A percentile compares a stretch with the other conserved stretches of the same genome.
phyloP scores from a whole-genome alignment of 2,113 vertebrate species.

The Oxyruncus cristatus region DNA sequence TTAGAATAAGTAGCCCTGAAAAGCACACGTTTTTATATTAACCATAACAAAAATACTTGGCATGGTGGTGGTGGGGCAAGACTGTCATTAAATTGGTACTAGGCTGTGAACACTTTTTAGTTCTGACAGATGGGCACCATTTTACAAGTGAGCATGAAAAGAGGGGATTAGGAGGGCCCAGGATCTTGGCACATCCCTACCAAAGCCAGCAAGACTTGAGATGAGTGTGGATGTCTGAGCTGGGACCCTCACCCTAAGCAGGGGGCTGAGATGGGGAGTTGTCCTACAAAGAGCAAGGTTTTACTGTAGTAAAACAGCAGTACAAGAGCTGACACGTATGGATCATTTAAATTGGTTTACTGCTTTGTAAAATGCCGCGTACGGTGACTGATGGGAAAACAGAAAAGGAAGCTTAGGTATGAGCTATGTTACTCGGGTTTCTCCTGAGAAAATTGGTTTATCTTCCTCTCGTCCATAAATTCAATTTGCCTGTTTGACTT shows the following conservation, averaged over 20 bases:
- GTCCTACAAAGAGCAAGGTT: background rate
- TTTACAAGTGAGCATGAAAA: background rate
- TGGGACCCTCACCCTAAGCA: accelerated
- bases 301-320: background rate
- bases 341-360: conserved; percentile 48
- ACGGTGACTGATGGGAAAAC: conserved; percentile 42
- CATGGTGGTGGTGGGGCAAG: background rate
- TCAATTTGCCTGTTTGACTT: conserved; percentile 85
- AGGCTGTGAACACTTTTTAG: background rate
- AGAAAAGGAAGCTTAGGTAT: conserved; percentile 53
- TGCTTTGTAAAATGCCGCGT: conserved; percentile 1
- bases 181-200: background rate
- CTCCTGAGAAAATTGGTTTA: conserved; percentile 83
- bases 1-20: background rate
- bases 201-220: background rate
- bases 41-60: background rate
- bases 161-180: background rate
- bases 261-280: background rate
- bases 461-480: conserved; percentile 83
- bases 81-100: background rate
- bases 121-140: accelerated
- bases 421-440: conserved; percentile 75
- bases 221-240: background rate
- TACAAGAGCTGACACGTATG: background rate
- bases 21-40: background rate